Base-by-base conservation (phyloP, 2,797 vertebrate genomes). In the Semotilus atromaculatus region DNA sequence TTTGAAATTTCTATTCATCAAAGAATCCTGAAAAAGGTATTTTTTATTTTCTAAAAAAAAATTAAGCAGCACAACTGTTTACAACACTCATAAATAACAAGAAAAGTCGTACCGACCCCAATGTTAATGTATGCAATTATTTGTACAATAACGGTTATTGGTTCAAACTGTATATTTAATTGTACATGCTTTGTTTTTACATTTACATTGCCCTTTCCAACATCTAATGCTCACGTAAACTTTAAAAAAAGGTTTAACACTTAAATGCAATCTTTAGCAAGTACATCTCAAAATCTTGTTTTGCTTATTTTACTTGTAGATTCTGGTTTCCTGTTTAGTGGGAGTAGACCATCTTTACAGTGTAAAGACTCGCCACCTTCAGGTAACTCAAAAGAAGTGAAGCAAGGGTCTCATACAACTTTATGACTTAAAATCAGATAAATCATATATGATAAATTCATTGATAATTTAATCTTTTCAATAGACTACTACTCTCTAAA, bases 251-350 rank as follows among this genome's bases (percentile, higher is more conserved):
- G 5, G 6, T 9, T 9, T 23, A 9, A 58, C 53, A 58, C 53
- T n/a, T 58, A 23, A 23, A 10, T 55, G 53, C 53, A 58, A n/a
- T 58, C 53, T 58, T 58, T 58, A 58, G 9, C 7, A 23, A 23
- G n/a, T n/a, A n/a, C n/a, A n/a, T n/a, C n/a, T n/a, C n/a, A 8
- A 64, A 64, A 31, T 48, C 11, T 78, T 72, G 48, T 38, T 79
- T 62, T 67, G 40, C 31, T 66, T 29, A 71, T 82, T 53, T 26
- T 80, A 5, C 62, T 93, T 94, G 66, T 84, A 99, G 98, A 97
- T 93, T 99, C 98, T 0, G 97, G 98, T 36, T 98, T 96, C 86
- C 92, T 99, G 90, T 99, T 99, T 86, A 99, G 98, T 0, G 98
- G 98, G 43, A 99, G 97, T 86, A 96, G 96, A 21, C 97, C 97